These are phyloP conservation scores for Oreochromis spilurus DNA, from an alignment of 2,113 vertebrate species.

Conservation along the genomic window DNA sequence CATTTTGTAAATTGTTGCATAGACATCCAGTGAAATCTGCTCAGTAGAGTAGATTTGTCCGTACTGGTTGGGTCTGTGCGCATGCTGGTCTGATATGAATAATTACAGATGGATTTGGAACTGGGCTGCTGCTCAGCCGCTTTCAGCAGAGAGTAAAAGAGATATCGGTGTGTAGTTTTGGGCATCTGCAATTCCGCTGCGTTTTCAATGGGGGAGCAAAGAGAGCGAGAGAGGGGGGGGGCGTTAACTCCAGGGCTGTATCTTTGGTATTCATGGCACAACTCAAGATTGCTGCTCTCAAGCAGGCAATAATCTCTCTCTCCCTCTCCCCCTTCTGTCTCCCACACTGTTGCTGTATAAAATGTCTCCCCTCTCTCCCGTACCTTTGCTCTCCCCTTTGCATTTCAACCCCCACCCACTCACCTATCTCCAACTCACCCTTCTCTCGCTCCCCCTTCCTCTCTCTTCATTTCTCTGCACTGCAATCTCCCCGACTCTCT, in stretches of 20 bases:
- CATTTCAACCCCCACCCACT: background rate
- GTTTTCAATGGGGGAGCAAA: background rate
- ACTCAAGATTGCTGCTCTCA: constrained; percentile 54
- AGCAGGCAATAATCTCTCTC: constrained; percentile 53
- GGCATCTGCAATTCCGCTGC: constrained; percentile 44
- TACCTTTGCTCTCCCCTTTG: background rate
- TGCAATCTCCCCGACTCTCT: background rate
- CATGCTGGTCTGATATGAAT: background rate
- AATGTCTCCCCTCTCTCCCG: background rate
- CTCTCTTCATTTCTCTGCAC: background rate
- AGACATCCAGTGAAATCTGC: background rate
- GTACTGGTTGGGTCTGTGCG: background rate
- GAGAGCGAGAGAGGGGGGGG: background rate
- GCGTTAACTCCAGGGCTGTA: constrained; percentile 11
- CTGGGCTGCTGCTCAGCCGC: background rate
- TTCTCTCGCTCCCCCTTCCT: background rate
- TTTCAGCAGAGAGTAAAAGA: constrained; percentile 1
- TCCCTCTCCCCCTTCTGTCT: constrained; percentile 5
- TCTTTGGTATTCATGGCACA: constrained; percentile 63
- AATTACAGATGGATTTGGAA: background rate
- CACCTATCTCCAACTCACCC: background rate
- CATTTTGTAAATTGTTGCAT: constrained; percentile 4
- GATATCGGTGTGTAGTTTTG: constrained; percentile 28
- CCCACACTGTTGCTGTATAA: constrained; percentile 56
- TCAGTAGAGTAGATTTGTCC: background rate